phyloP scores from a whole-genome alignment of 2,888 invertebrate species.

The Trimorus sp. region DNA sequence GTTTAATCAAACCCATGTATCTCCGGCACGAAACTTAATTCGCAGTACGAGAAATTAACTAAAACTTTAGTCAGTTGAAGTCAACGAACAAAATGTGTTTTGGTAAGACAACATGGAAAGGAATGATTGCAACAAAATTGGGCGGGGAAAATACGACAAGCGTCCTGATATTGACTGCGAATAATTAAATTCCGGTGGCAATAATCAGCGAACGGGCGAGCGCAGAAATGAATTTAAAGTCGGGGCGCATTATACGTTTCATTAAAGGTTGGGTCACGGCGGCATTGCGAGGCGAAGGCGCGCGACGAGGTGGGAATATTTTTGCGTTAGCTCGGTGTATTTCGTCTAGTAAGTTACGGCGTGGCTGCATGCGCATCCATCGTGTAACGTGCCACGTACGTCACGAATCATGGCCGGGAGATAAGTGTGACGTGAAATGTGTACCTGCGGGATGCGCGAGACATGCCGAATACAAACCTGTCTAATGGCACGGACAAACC shows the following conservation, averaged over 20 bases:
- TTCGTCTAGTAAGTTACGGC: conserved; percentile 59
- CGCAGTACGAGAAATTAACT: no score
- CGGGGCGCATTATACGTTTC: conserved; percentile 40
- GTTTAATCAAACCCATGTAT: no score
- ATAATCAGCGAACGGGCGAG: conserved; percentile 24
- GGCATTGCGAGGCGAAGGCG: conserved; percentile 23
- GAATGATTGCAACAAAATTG: no score
- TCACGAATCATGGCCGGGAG: conserved; percentile 61
- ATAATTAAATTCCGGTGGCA: conserved; percentile 47
- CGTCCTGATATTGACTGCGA: conserved; percentile 14
- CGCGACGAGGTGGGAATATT: conserved; percentile 45
- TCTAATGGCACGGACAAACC: conserved; percentile 50
- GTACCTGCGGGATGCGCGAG: conserved; percentile 53
- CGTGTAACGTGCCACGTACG: conserved; percentile 51
- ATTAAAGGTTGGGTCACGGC: conserved; percentile 50
- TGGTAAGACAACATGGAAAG: no score
- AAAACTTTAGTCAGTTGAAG: no score
- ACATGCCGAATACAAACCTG: conserved; percentile 61
- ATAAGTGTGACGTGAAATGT: conserved; percentile 65
- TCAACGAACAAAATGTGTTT: no score
- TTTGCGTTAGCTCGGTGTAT: conserved; percentile 49
- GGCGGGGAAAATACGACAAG: background rate
- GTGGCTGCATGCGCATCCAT: conserved; percentile 45
- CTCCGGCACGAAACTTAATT: no score
- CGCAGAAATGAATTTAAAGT: conserved; percentile 36